phyloP scores from a whole-genome alignment of 2,888 invertebrate genomes.

The Axea sp. region DNA sequence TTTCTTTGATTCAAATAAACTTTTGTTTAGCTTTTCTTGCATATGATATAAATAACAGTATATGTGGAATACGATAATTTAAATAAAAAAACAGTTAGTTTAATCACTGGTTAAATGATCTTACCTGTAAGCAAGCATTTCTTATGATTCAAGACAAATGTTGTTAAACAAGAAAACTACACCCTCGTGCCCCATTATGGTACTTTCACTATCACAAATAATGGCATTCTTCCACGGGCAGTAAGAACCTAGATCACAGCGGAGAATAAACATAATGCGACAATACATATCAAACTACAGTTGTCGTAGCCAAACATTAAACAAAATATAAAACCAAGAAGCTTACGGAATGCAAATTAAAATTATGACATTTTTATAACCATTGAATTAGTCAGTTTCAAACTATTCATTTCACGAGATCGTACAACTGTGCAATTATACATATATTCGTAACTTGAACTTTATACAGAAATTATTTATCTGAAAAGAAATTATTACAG shows the following conservation, averaged over 20 bases:
- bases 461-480: too few species aligned
- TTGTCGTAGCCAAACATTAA: conserved; percentile 31
- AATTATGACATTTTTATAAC: too few species aligned
- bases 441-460: too few species aligned
- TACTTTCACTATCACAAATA: conserved; percentile 53
- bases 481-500: too few species aligned
- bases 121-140: conserved; percentile 56
- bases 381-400: too few species aligned
- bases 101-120: conserved; percentile 26
- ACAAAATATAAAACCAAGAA: conserved; percentile 23
- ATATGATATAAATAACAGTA: too few species aligned
- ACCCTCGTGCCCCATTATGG: conserved; percentile 40
- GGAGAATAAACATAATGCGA: conserved; percentile 56
- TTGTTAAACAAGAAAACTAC: conserved; percentile 55
- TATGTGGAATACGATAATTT: too few species aligned
- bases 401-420: too few species aligned
- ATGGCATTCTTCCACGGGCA: conserved; percentile 54
- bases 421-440: too few species aligned
- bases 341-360: too few species aligned
- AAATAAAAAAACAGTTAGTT: not conserved
- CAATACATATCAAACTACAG: conserved; percentile 41
- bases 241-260: conserved; percentile 59
- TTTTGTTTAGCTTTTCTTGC: too few species aligned
- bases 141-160: conserved; percentile 54
- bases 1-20: too few species aligned